Evolutionary conservation across 2,888 invertebrate species (phyloP).

Genomic region (Pollenia labialis): DNA sequence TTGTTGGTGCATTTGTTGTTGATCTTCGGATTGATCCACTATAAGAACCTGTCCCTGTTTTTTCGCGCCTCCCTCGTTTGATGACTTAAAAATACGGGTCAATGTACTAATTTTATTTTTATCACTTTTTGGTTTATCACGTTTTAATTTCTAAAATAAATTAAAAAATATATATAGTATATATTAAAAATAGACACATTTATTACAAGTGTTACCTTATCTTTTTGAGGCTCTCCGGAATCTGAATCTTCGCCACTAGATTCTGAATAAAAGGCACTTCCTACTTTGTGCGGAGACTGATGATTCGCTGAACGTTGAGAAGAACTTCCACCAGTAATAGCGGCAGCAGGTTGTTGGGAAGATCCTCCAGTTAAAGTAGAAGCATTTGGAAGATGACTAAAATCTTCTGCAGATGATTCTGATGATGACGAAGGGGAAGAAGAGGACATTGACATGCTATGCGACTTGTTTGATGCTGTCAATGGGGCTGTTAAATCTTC

Average conservation of each 20-base stretch:
- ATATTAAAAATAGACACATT: neutral
- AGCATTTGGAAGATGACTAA: conserved; percentile 68
- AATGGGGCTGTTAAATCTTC: conserved; percentile 69
- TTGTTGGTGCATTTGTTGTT: conserved; percentile 82
- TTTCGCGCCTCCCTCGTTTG: conserved; percentile 89
- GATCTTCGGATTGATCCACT: conserved; percentile 86
- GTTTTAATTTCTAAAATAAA: conserved; percentile 77
- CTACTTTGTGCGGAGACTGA: conserved; percentile 76
- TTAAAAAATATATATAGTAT: conserved; percentile 17
- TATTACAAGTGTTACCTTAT: conserved; percentile 68
- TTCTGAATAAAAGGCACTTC: conserved; percentile 73
- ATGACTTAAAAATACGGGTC: conserved; percentile 87
- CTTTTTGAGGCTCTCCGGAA: conserved; percentile 57
- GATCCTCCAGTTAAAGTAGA: conserved; percentile 54
- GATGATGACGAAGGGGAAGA: conserved; percentile 77
- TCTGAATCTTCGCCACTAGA: conserved; percentile 76
- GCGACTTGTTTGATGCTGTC: conserved; percentile 49
- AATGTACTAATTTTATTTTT: conserved; percentile 90
- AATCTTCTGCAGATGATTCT: conserved; percentile 73
- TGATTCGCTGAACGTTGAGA: conserved; percentile 74
- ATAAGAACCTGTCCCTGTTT: conserved; percentile 90
- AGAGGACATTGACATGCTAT: conserved; percentile 73
- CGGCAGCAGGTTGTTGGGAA: conserved; percentile 46
- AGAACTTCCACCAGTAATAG: conserved; percentile 60
- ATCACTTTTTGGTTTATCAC: conserved; percentile 85